Percentiles rank a stretch among this genome's conserved stretches.
Conservation (phyloP, 64 coral and sea anemone species). For the Astreopora myriophthalma region DNA sequence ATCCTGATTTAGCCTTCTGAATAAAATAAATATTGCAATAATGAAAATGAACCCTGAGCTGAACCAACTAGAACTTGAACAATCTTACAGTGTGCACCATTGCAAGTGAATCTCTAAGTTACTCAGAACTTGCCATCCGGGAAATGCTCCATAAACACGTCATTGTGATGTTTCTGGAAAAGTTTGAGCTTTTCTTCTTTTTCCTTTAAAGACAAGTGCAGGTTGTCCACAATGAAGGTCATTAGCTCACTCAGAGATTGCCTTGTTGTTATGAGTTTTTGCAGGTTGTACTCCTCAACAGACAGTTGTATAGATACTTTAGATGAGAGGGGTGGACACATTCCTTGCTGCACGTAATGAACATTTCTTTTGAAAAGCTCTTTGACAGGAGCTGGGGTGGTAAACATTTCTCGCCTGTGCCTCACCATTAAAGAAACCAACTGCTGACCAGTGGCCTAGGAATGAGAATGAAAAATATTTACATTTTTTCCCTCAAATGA, state of each 20-base stretch:
- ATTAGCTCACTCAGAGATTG: slow-evolving; percentile 28
- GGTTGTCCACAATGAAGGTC: slow-evolving; percentile 29
- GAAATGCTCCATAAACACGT: slow-evolving; percentile 41
- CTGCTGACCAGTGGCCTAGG: not conserved
- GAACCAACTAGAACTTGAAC: no score
- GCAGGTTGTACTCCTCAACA: not conserved
- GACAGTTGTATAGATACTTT: slow-evolving; percentile 20
- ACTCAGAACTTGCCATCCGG: slow-evolving; percentile 41
- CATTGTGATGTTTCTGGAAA: slow-evolving; percentile 34
- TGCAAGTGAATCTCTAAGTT: not conserved
- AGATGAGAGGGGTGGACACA: not conserved
- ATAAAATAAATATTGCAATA: no score
- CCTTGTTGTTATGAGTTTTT: slow-evolving; percentile 16
- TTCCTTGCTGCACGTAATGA: not conserved
- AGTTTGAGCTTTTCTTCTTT: slow-evolving; percentile 36
- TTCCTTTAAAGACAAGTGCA: slow-evolving; percentile 19
- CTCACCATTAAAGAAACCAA: slow-evolving; percentile 42
- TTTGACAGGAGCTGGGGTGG: not conserved
- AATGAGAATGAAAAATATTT: not conserved
- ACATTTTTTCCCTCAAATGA: not conserved
- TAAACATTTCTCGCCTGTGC: slow-evolving; percentile 30
- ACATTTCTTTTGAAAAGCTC: slow-evolving; percentile 27
- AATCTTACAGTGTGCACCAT: no score
- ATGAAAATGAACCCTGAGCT: no score
- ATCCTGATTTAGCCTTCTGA: no score